Conservation (phyloP, 2,888 invertebrate genomes). For the Amblyjoppa proteus region DNA sequence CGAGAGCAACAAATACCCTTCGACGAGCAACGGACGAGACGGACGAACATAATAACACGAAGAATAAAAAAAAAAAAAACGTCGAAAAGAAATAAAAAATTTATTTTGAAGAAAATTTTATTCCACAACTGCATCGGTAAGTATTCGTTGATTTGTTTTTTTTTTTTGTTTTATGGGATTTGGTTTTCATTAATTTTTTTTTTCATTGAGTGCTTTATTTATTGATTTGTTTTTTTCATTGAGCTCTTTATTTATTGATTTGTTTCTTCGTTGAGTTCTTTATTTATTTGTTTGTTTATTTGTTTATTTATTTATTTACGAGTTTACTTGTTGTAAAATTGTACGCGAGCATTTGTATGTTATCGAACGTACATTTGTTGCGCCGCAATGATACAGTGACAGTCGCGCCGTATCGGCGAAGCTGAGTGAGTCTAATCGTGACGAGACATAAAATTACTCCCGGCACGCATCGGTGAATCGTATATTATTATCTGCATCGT, state of each 20-base stretch:
- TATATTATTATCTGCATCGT: neutral
- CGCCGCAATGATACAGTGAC: neutral
- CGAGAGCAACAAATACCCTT: neutral
- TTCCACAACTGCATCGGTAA: neutral
- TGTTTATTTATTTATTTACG: neutral
- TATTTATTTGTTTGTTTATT: no score
- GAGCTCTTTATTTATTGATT: no score
- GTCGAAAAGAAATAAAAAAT: no score
- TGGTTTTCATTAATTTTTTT: no score
- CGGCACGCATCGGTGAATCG: neutral
- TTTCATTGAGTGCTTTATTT: neutral
- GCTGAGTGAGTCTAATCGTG: constrained; percentile 24
- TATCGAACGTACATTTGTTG: neutral
- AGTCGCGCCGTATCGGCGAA: neutral
- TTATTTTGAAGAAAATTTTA: neutral
- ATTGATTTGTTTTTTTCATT: no score
- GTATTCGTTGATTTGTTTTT: neutral
- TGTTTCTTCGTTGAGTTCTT: no score
- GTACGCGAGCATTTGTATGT: neutral
- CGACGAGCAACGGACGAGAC: neutral
- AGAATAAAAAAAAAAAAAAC: neutral
- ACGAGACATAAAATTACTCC: constrained; percentile 54
- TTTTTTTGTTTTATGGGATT: no score
- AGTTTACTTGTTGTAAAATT: neutral
- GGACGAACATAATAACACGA: no score